These are phyloP conservation scores for Tachysurus vachellii DNA, from an alignment of 2,113 vertebrate genomes.

Conservation along the genomic window DNA sequence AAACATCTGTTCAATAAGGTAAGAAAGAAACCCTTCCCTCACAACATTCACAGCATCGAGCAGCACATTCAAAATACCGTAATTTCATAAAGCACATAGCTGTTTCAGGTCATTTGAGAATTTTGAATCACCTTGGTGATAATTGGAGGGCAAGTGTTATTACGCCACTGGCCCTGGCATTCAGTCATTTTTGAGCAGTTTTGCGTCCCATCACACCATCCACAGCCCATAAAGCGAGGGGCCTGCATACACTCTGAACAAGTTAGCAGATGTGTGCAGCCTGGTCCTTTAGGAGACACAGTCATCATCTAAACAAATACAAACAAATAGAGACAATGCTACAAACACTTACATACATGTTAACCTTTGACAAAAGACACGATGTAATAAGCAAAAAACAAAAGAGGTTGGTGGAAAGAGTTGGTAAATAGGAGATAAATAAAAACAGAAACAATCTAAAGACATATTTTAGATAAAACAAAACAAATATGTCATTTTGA, in stretches of 20 bases:
- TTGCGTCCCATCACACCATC: conserved; percentile 79
- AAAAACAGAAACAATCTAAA: background rate
- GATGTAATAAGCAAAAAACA: background rate
- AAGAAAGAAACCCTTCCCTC: background rate
- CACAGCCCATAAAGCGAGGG: conserved; percentile 86
- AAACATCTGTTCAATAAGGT: background rate
- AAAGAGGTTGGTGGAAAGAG: background rate
- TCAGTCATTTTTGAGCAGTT: conserved; percentile 71
- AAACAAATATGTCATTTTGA: background rate
- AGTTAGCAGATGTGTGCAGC: conserved; percentile 85
- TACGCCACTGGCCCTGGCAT: conserved; percentile 76
- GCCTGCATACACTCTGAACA: conserved; percentile 82
- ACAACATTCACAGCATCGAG: background rate
- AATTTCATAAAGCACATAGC: background rate
- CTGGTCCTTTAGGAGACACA: conserved; percentile 82
- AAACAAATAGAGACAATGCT: background rate
- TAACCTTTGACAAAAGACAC: background rate
- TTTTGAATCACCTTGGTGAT: conserved; percentile 77
- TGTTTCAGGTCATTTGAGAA: background rate
- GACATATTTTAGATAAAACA: background rate
- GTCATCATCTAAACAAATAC: conserved; percentile 76
- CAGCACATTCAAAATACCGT: background rate
- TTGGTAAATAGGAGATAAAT: background rate
- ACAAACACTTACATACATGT: background rate
- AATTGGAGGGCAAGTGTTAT: conserved; percentile 77